Conservation (phyloP, 2,113 vertebrate genomes). For the Zapornia atra region DNA sequence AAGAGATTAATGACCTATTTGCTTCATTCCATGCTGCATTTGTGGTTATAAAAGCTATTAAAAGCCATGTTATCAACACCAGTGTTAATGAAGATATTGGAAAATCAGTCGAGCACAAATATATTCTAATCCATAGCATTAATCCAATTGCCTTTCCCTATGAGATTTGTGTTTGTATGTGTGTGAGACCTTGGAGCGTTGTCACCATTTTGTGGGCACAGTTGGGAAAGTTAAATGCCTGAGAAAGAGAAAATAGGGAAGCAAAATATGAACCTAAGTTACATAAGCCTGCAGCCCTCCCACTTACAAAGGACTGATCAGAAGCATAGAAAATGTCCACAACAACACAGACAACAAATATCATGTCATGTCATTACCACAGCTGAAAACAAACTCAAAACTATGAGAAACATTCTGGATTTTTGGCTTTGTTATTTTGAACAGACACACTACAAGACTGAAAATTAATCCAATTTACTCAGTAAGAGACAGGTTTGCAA, state of each 20-base stretch:
- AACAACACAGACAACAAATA: background rate
- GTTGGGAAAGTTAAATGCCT: background rate
- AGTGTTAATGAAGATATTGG: conserved; percentile 53
- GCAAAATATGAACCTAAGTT: background rate
- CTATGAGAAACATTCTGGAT: background rate
- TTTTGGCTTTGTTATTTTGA: background rate
- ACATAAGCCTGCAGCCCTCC: background rate
- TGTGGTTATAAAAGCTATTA: conserved; percentile 63
- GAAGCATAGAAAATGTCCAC: background rate
- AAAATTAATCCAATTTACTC: conserved; percentile 34
- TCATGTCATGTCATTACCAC: background rate
- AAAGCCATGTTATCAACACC: conserved; percentile 60
- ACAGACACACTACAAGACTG: background rate
- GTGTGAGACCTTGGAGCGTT: background rate
- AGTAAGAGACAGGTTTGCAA: background rate
- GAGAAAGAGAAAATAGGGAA: background rate
- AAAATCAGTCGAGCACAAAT: conserved; percentile 16
- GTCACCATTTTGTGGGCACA: background rate
- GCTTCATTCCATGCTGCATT: conserved; percentile 59
- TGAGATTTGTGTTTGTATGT: background rate
- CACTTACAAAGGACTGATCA: background rate
- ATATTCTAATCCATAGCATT: background rate
- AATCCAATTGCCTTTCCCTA: conserved; percentile 18
- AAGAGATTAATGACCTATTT: conserved; percentile 73
- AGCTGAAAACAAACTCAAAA: background rate